Conservation (phyloP, 2,797 vertebrate genomes). For the Clarias platycephalus region DNA sequence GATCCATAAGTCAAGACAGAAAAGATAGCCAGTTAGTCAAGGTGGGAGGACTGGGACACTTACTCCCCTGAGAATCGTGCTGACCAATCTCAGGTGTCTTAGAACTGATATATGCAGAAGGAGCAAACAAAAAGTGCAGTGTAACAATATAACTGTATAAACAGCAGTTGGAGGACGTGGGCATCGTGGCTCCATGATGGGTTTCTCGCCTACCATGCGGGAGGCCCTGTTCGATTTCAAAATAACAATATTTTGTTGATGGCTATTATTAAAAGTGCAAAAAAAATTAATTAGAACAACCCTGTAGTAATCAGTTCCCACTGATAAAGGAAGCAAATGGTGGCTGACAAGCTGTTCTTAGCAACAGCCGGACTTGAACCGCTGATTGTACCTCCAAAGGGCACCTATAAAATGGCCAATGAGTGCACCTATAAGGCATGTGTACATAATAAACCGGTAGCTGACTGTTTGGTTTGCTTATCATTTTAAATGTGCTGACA, state of each 20-base stretch:
- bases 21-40: background rate
- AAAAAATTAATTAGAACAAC: background rate
- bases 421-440: background rate
- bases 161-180: too few species aligned
- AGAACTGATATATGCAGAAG: background rate
- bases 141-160: background rate
- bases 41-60: background rate
- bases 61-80: background rate
- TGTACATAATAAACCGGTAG: constrained; percentile 30
- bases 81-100: background rate
- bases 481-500: constrained; percentile 27
- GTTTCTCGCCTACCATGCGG: too few species aligned
- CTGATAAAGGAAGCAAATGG: background rate
- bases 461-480: constrained; percentile 16
- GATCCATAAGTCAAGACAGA: background rate
- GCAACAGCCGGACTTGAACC: background rate
- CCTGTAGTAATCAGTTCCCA: background rate
- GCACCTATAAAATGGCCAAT: constrained; percentile 19
- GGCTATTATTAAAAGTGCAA: background rate
- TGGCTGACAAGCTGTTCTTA: background rate
- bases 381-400: constrained; percentile 24
- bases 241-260: background rate
- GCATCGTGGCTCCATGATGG: too few species aligned
- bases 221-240: background rate
- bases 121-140: background rate